Evolutionary conservation across 1,140 invertebrate genomes (phyloP), one percentile per base, ranked within the genome.

Genomic region (Bombus sibiricus): DNA sequence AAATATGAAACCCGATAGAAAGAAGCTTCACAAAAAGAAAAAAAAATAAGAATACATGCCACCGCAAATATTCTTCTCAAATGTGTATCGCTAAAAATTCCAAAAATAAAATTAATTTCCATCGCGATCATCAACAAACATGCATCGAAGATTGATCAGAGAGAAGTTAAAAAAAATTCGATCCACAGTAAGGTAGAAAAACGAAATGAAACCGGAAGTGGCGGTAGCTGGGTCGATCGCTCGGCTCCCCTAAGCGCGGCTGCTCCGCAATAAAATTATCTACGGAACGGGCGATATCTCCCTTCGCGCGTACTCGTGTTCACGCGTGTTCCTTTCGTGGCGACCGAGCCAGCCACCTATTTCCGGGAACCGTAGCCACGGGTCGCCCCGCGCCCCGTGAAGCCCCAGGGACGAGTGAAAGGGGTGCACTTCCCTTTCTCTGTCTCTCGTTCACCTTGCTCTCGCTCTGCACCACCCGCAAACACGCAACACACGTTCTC

Each of bases 311-410:
- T 74, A 74, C 53, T 69, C 62, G 59, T 82, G 80, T 86, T 81
- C 83, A 76, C 85, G 72, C 80, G 82, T 84, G 86, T 87, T 84
- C 76, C 86, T 87, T 79, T 84, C 81, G 73, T 86, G 78, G 79
- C 84, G 75, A 81, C 86, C 69, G 75, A 78, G 76, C 53, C 88
- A 73, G 37, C 78, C 66, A 74, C 64, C 83, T 81, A 79, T 73
- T 91, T 91, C 89, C 88, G 81, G 86, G 89, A 91, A 91, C 81
- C 86, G 89, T 86, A 89, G 86, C 82, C 86, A 88, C 71, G 81
- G 77, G 75, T 83, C 81, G 81, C 86, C 83, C 86, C 53, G 10
- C 75, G 68, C 64, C 41, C 72, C 75, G 47, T 34, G 88, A 91
- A 91, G 86, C 89, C 89, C 89, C 64, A 76, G 89, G 81, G 86